Base-by-base conservation (phyloP, 2,797 vertebrate genomes). In the Pempheris klunzingeri region DNA sequence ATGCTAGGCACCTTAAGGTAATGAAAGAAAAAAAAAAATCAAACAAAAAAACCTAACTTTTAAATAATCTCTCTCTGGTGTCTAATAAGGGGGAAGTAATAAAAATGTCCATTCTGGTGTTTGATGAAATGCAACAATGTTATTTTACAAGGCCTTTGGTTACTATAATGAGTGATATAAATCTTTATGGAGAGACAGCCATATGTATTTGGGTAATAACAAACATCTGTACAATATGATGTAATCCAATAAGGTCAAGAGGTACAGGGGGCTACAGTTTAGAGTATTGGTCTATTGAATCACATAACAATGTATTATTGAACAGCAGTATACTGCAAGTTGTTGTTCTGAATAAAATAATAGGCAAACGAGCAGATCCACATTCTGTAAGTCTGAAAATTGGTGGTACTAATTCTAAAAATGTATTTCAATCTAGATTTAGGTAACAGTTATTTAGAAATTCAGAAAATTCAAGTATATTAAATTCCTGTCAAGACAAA, bases 61-160 rank as follows among this genome's bases (percentile, higher is more conserved):
- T 9, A n/a, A 80, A 57, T 43, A 20, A 18, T n/a, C 22, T 50
- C 8, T 73, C 8, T 5, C 15, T 54, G 32, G 39, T 39, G 5
- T 44, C 7, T 26, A 18, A 24, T 46, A 43, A 36, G 1, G 5
- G 11, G 9, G 15, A 44, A 4, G 44, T 38, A 55, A 74, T 62
- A 44, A 34, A 55, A 68, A 55, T 4, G 4, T 74, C 46, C 54
- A 78, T 59, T n/a, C 59, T 44, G 17, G 60, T 73, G 71, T 32
- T 4, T 50, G 22, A 66, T 71, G 41, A 76, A 86, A 62, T 74
- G 28, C 47, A 84, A 54, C 20, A 4, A 28, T 30, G 22, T 49
- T 53, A 4, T 66, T 59, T 54, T 22, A 64, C 9, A 12, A 7
- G 10, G 11, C 4, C 12, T 41, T 20, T 58, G 20, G 32, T 32